Conservation (phyloP, 2,888 invertebrate species). For the Tholera decimalis region DNA sequence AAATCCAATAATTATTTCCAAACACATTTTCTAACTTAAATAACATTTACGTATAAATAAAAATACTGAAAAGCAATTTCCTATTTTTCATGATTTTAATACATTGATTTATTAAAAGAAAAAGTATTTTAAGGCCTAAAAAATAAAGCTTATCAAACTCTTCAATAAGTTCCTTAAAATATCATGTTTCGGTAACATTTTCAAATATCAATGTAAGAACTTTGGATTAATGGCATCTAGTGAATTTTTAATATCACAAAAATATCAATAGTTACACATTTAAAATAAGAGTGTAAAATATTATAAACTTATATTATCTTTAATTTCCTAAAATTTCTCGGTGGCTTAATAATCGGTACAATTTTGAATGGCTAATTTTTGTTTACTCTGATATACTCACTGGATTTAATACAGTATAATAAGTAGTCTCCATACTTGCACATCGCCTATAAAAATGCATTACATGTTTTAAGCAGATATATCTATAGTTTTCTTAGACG, state of each 20-base stretch:
- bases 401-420: not conserved
- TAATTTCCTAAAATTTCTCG: conserved; percentile 21
- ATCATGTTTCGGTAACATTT: conserved; percentile 54
- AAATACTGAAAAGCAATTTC: conserved; percentile 52
- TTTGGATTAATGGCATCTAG: conserved; percentile 74
- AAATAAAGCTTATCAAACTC: conserved; percentile 18
- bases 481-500: not conserved
- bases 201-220: conserved; percentile 58
- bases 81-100: conserved; percentile 17
- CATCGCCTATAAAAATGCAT: not conserved
- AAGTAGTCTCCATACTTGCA: conserved; percentile 7
- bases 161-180: conserved; percentile 24
- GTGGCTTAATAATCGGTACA: conserved; percentile 26
- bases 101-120: conserved; percentile 4
- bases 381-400: not conserved
- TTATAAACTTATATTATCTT: conserved; percentile 27
- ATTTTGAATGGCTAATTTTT: conserved; percentile 24
- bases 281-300: conserved; percentile 27
- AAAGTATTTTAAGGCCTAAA: conserved; percentile 9
- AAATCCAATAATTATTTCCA: conserved; percentile 11
- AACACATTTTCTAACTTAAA: conserved; percentile 17
- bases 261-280: conserved; percentile 41
- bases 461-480: not conserved
- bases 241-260: conserved; percentile 64
- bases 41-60: conserved; percentile 38